These are phyloP conservation scores for Zaprionus camerounensis DNA, from an alignment of 1,140 invertebrate genomes.

Conservation along the genomic window DNA sequence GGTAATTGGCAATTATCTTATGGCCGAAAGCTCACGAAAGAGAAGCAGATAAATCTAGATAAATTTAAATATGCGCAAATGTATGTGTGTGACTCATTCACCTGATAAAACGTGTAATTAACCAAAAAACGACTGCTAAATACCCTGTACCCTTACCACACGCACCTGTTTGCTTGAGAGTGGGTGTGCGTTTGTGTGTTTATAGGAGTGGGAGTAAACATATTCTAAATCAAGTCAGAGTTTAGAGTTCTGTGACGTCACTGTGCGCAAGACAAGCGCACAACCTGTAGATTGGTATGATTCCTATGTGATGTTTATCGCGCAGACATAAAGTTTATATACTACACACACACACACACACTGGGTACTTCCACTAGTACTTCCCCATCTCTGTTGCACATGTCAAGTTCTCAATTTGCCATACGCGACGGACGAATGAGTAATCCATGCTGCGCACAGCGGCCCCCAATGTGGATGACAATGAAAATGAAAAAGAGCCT, in stretches of 20 bases:
- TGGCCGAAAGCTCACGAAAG: slow-evolving; percentile 25
- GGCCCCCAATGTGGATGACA: slow-evolving; percentile 50
- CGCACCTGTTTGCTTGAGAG: not conserved
- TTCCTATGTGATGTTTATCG: not conserved
- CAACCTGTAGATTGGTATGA: slow-evolving; percentile 21
- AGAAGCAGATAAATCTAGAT: slow-evolving; percentile 41
- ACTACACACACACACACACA: not conserved
- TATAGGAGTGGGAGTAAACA: slow-evolving; percentile 45
- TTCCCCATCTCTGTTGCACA: slow-evolving; percentile 34
- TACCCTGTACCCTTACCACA: not conserved
- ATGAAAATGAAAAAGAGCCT: slow-evolving; percentile 58
- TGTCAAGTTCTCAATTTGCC: slow-evolving; percentile 32
- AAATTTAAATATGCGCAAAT: slow-evolving; percentile 4
- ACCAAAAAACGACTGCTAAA: slow-evolving; percentile 24
- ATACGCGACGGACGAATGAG: slow-evolving; percentile 52
- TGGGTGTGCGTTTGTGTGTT: slow-evolving; percentile 15
- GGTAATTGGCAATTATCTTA: slow-evolving; percentile 47
- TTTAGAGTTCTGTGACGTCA: slow-evolving; percentile 16
- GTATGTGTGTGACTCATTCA: slow-evolving; percentile 37
- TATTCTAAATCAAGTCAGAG: not conserved
- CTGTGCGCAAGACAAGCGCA: not conserved
- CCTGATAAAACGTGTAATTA: slow-evolving; percentile 48
- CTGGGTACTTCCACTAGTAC: slow-evolving; percentile 10
- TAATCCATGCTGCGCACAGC: slow-evolving; percentile 49
- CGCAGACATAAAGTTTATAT: slow-evolving; percentile 49